Percentiles rank a stretch among this genome's conserved stretches.
Conservation (phyloP, 2,888 invertebrate genomes). For the Galeopsomyia nigrocyanea region DNA sequence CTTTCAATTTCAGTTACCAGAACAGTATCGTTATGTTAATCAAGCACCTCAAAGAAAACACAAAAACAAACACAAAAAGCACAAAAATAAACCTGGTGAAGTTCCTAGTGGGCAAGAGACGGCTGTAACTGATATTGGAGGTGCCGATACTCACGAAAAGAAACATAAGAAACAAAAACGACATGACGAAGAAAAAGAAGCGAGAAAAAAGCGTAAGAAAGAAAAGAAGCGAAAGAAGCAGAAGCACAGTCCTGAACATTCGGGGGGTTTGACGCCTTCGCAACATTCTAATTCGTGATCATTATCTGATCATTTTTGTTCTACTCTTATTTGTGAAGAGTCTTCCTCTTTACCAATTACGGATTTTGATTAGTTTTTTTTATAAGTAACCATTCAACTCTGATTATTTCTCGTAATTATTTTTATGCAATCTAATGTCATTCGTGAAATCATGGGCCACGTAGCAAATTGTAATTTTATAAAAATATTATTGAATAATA, state of each 20-base stretch:
- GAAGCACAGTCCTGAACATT: slow-evolving; percentile 91
- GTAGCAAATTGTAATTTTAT: slow-evolving; percentile 18
- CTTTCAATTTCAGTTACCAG: slow-evolving; percentile 79
- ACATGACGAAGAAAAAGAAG: slow-evolving; percentile 93
- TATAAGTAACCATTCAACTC: slow-evolving; percentile 6
- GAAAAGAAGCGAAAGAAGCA: slow-evolving; percentile 96
- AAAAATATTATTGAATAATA: slow-evolving; percentile 11
- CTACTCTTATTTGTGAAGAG: slow-evolving; percentile 38
- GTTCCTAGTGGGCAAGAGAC: slow-evolving; percentile 81
- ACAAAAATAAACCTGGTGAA: slow-evolving; percentile 91
- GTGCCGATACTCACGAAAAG: slow-evolving; percentile 90
- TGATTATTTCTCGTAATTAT: slow-evolving; percentile 3
- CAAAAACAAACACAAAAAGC: slow-evolving; percentile 96
- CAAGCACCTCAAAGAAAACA: slow-evolving; percentile 93
- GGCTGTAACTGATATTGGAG: slow-evolving; percentile 76
- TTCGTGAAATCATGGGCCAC: slow-evolving; percentile 13
- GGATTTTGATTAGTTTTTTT: slow-evolving; percentile 40
- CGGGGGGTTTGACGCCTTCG: slow-evolving; percentile 76
- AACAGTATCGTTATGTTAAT: slow-evolving; percentile 94
- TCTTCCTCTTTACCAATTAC: slow-evolving; percentile 44
- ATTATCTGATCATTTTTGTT: slow-evolving; percentile 49
- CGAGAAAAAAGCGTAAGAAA: slow-evolving; percentile 91
- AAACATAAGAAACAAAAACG: slow-evolving; percentile 95
- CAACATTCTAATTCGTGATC: slow-evolving; percentile 73
- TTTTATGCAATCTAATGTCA: slow-evolving; percentile 20